phyloP scores from a whole-genome alignment of 2,888 invertebrate genomes.

The Hemicrepidius hirtus region DNA sequence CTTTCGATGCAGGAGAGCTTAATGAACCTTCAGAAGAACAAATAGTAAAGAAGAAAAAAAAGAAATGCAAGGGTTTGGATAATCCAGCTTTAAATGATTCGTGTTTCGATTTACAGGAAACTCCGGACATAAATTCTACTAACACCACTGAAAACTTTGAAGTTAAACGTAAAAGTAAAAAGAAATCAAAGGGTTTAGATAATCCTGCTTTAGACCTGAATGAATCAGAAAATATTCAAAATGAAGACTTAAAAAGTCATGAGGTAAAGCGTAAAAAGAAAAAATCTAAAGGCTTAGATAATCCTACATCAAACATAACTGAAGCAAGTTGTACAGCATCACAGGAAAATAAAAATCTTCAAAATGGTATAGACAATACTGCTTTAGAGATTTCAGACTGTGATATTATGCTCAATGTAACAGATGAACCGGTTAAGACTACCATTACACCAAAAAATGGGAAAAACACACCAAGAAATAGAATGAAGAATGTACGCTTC shows the following conservation, averaged over 20 bases:
- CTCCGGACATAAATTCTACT: neutral
- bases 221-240: neutral
- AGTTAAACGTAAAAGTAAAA: slow-evolving; percentile 32
- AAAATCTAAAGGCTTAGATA: slow-evolving; percentile 23
- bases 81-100: slow-evolving; percentile 26
- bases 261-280: slow-evolving; percentile 32
- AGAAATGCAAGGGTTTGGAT: slow-evolving; percentile 28
- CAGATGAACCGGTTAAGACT: slow-evolving; percentile 38
- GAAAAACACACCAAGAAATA: neutral
- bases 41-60: slow-evolving; percentile 26
- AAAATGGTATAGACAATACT: slow-evolving; percentile 57
- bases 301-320: slow-evolving; percentile 18
- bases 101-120: neutral
- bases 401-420: slow-evolving; percentile 55
- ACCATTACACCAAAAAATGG: neutral
- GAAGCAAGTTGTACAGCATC: neutral
- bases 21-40: neutral
- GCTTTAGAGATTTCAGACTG: slow-evolving; percentile 48
- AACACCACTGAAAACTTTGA: slow-evolving; percentile 4
- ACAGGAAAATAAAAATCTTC: neutral
- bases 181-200: slow-evolving; percentile 19
- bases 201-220: slow-evolving; percentile 26
- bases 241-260: neutral
- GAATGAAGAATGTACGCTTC: slow-evolving; percentile 61
- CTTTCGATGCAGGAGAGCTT: slow-evolving; percentile 3